Percentiles rank a stretch among this genome's conserved stretches.
Conservation (phyloP, 2,888 invertebrate species). For the Drosophila mulleri region DNA sequence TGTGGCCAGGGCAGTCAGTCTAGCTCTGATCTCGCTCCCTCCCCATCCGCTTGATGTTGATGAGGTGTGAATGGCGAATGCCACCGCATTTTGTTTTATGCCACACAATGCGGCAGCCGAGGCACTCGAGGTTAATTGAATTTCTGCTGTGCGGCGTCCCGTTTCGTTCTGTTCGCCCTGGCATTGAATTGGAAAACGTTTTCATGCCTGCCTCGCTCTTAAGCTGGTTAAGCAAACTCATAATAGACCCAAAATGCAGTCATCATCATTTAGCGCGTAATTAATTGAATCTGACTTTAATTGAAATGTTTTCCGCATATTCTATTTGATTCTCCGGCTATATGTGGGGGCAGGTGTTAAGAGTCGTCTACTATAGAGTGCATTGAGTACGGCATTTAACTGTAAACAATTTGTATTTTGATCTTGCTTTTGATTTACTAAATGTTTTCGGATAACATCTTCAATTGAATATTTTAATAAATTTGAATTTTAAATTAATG, state of each 20-base stretch:
- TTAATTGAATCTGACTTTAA: constrained; percentile 81
- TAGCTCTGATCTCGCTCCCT: background rate
- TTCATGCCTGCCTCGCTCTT: constrained; percentile 63
- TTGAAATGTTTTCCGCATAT: constrained; percentile 72
- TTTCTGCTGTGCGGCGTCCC: constrained; percentile 67
- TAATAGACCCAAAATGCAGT: constrained; percentile 52
- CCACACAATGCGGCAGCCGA: constrained; percentile 63
- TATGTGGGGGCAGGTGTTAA: background rate
- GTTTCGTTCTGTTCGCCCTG: constrained; percentile 16
- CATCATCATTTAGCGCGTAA: constrained; percentile 64
- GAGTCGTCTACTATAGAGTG: background rate
- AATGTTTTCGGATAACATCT: no score
- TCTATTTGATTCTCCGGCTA: constrained; percentile 25
- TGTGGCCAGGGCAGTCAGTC: constrained; percentile 38
- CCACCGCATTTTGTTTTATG: constrained; percentile 75
- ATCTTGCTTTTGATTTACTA: background rate
- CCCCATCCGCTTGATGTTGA: constrained; percentile 52
- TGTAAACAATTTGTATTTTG: background rate
- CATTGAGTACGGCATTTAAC: background rate
- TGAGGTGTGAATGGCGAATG: constrained; percentile 83
- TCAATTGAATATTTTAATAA: no score
- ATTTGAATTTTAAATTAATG: no score
- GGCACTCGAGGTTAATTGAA: constrained; percentile 85
- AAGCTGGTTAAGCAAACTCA: constrained; percentile 61
- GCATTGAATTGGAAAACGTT: constrained; percentile 66